Percentiles rank a stretch among this genome's conserved stretches.
Conservation (phyloP, 2,888 invertebrate genomes). For the Heliconius erato region DNA sequence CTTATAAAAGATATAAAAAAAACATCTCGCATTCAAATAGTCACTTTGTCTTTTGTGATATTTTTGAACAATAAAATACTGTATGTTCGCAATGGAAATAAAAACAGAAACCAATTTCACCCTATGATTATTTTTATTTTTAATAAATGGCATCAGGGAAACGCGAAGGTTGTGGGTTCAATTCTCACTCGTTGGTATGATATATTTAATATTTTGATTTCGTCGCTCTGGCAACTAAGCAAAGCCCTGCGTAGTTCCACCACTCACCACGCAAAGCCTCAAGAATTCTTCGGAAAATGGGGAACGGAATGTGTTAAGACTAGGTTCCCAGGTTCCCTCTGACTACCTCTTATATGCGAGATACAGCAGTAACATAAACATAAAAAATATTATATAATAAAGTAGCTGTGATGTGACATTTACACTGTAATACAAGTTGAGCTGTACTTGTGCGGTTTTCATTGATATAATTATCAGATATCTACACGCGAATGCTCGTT, state of each 20-base stretch:
- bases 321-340: too few species aligned
- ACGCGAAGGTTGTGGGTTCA: too few species aligned
- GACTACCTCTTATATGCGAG: too few species aligned
- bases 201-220: too few species aligned
- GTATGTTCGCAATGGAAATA: not conserved
- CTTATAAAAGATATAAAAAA: slow-evolving; percentile 44
- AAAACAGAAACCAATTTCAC: not conserved
- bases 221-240: too few species aligned
- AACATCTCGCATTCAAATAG: slow-evolving; percentile 7
- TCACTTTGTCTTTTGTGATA: slow-evolving; percentile 6
- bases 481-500: slow-evolving; percentile 19
- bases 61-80: slow-evolving; percentile 8
- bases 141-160: not conserved
- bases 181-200: too few species aligned
- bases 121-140: not conserved
- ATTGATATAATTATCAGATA: slow-evolving; percentile 24
- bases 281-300: too few species aligned
- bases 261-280: too few species aligned
- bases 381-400: not conserved
- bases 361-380: too few species aligned
- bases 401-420: slow-evolving; percentile 2
- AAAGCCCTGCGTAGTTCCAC: too few species aligned
- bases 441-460: slow-evolving; percentile 27
- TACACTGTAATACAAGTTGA: slow-evolving; percentile 1
- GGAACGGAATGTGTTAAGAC: too few species aligned